Evolutionary conservation across 2,797 vertebrate genomes (phyloP).

Genomic region (Sebastes matsubarae): DNA sequence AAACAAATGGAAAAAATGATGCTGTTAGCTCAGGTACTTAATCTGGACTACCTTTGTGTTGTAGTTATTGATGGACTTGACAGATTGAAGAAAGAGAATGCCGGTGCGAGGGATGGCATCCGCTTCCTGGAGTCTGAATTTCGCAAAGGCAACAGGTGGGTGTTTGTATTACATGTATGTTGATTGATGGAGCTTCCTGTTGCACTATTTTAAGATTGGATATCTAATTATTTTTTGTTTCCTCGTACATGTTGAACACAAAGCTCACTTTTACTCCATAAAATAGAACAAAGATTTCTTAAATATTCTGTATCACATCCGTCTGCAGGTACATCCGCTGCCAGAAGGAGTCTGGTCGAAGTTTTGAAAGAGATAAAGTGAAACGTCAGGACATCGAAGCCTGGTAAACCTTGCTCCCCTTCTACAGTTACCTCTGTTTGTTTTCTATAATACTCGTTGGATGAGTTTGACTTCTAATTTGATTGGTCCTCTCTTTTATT

Average conservation of each 20-base stretch:
- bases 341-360: slow-evolving; percentile 92
- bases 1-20: no score
- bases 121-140: slow-evolving; percentile 96
- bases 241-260: fast-evolving
- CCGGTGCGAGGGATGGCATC: slow-evolving; percentile 93
- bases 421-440: background rate
- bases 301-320: background rate
- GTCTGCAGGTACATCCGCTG: slow-evolving; percentile 93
- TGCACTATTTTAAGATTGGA: fast-evolving
- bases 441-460: fast-evolving
- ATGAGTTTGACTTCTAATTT: background rate
- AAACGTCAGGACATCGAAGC: slow-evolving; percentile 94
- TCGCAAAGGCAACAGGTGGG: slow-evolving; percentile 95
- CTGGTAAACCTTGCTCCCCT: slow-evolving; percentile 82
- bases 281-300: background rate
- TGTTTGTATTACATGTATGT: background rate
- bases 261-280: background rate
- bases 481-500: background rate
- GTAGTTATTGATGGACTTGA: slow-evolving; percentile 96
- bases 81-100: slow-evolving; percentile 93
- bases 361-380: slow-evolving; percentile 94
- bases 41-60: background rate
- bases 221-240: background rate
- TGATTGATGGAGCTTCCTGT: background rate
- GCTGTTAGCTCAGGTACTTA: background rate